phyloP scores from a whole-genome alignment of 2,113 vertebrate species.

The Pteronura brasiliensis region DNA sequence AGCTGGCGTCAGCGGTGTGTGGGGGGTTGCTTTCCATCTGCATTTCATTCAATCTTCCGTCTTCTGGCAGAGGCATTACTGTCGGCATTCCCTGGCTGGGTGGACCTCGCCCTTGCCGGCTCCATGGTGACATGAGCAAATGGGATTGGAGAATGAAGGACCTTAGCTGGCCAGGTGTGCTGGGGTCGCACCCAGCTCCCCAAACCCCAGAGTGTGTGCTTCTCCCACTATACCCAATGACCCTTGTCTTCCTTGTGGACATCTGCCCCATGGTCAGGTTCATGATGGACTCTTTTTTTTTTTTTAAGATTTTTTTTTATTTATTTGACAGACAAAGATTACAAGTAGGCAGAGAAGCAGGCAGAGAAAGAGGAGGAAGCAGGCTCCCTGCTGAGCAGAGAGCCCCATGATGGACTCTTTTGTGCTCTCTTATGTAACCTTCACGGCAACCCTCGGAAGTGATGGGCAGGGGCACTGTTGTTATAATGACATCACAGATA shows the following conservation, averaged over 20 bases:
- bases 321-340: too few species aligned
- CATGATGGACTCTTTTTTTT: too few species aligned
- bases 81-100: neutral
- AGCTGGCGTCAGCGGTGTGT: neutral
- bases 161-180: neutral
- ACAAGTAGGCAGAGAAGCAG: too few species aligned
- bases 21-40: neutral
- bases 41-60: neutral
- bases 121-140: neutral
- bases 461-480: rapidly evolving
- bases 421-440: too few species aligned
- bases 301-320: too few species aligned
- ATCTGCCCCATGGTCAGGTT: neutral
- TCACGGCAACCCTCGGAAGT: neutral
- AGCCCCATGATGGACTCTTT: too few species aligned
- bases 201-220: neutral
- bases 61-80: neutral
- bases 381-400: too few species aligned
- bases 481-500: neutral
- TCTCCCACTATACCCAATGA: neutral
- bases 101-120: rapidly evolving
- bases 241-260: neutral
- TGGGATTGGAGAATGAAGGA: neutral
- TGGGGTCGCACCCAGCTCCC: neutral
- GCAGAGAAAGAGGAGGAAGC: too few species aligned